phyloP scores from a whole-genome alignment of 2,888 invertebrate species.

The Amblyteles armatorius region DNA sequence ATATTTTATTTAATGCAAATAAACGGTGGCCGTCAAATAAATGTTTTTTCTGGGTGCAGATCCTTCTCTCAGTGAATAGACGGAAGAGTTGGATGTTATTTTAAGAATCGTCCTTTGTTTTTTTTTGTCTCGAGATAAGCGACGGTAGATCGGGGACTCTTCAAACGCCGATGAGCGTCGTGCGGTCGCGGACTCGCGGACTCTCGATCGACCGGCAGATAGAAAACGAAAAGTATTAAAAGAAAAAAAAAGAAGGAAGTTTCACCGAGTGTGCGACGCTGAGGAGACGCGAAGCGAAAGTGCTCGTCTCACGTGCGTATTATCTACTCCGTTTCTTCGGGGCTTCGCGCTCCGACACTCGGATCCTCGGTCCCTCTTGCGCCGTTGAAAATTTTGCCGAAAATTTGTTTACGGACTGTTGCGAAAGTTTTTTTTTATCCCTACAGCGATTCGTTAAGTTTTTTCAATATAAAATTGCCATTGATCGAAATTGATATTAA shows the following conservation, averaged over 20 bases:
- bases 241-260: conserved; percentile 20
- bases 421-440: too few species aligned
- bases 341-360: background rate
- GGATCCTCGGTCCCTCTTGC: background rate
- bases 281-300: conserved; percentile 36
- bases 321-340: conserved; percentile 6
- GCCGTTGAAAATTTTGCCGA: too few species aligned
- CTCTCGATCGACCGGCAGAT: conserved; percentile 15
- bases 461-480: too few species aligned
- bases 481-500: too few species aligned
- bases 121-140: background rate
- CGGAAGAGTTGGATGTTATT: conserved; percentile 3
- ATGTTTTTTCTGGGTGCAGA: too few species aligned
- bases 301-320: conserved; percentile 39
- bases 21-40: too few species aligned
- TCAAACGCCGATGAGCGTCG: conserved; percentile 16
- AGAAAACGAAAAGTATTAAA: conserved; percentile 16
- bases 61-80: too few species aligned
- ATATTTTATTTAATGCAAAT: too few species aligned
- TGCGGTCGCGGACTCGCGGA: conserved; percentile 2
- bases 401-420: too few species aligned
- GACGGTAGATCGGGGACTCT: conserved; percentile 11
- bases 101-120: conserved; percentile 7
- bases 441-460: too few species aligned
- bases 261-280: conserved; percentile 34